Evolutionary conservation across 2,113 vertebrate species (phyloP).

Genomic region (Hypocryptadius cinnamomeus): DNA sequence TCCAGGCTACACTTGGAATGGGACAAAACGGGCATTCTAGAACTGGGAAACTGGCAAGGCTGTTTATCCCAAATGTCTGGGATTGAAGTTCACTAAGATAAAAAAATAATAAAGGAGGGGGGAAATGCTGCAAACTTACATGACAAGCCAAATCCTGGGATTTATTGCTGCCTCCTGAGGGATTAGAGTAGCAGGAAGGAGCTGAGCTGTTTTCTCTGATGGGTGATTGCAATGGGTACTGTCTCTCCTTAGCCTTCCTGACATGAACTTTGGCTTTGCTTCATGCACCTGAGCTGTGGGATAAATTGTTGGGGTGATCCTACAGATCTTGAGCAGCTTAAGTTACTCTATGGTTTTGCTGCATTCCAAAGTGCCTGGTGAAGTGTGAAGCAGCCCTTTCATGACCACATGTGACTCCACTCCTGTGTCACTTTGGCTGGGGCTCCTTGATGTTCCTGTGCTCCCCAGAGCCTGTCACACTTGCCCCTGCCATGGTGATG

Average conservation of each 20-base stretch:
- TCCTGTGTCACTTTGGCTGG: not conserved
- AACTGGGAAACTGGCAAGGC: not conserved
- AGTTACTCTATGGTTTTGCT: not conserved
- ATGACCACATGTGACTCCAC: fast-evolving
- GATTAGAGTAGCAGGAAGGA: not conserved
- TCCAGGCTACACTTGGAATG: not conserved
- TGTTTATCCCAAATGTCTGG: not conserved
- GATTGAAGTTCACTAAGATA: not conserved
- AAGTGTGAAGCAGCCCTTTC: not conserved
- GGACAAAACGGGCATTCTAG: not conserved
- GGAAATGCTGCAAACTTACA: not conserved
- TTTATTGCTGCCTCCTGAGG: not conserved
- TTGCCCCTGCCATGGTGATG: not conserved
- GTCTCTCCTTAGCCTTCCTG: not conserved
- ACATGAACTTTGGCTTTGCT: not conserved
- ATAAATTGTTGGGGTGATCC: not conserved
- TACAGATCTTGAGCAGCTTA: not conserved
- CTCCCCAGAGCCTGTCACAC: not conserved
- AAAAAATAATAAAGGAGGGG: not conserved
- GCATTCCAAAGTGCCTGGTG: not conserved
- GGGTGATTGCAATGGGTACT: not conserved
- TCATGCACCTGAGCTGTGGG: not conserved
- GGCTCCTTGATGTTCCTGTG: not conserved
- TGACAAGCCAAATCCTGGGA: constrained; percentile 10
- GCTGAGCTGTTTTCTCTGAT: not conserved